These are phyloP conservation scores for Unio delphinus DNA, from an alignment of 2,888 invertebrate genomes.

Conservation along the genomic window DNA sequence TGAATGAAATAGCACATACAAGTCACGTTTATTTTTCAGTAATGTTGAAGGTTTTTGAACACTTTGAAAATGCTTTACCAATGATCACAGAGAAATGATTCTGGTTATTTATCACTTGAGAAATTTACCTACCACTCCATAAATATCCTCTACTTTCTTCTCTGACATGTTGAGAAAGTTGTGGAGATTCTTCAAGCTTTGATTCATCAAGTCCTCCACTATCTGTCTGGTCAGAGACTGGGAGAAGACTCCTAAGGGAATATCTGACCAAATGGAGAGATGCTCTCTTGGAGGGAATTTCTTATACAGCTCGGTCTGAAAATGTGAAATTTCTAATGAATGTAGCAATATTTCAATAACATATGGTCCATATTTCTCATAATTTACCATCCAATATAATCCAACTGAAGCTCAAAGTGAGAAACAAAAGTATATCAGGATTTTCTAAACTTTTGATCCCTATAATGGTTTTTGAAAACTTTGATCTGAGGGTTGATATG, in stretches of 20 bases:
- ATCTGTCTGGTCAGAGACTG: slow-evolving; percentile 9
- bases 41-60: too few relatives aligned
- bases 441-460: too few relatives aligned
- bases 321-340: background rate
- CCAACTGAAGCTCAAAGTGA: too few relatives aligned
- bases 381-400: too few relatives aligned
- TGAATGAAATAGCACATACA: too few relatives aligned
- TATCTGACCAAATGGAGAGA: slow-evolving; percentile 25
- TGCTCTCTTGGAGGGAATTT: slow-evolving; percentile 16
- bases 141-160: slow-evolving; percentile 16
- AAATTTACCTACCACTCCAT: slow-evolving; percentile 19
- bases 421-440: too few relatives aligned
- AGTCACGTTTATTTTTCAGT: too few relatives aligned
- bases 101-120: background rate
- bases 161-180: slow-evolving; percentile 21
- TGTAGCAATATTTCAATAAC: too few relatives aligned
- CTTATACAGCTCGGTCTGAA: slow-evolving; percentile 22
- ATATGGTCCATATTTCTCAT: too few relatives aligned
- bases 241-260: slow-evolving; percentile 20
- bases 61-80: too few relatives aligned
- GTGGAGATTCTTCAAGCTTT: slow-evolving; percentile 22
- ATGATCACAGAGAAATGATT: background rate
- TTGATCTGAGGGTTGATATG: too few relatives aligned
- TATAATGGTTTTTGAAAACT: too few relatives aligned
- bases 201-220: slow-evolving; percentile 11